A percentile compares a stretch with the other conserved stretches of the same genome.
Conservation (phyloP, 2,888 invertebrate species). For the Gastracanthus pulcherrimus region DNA sequence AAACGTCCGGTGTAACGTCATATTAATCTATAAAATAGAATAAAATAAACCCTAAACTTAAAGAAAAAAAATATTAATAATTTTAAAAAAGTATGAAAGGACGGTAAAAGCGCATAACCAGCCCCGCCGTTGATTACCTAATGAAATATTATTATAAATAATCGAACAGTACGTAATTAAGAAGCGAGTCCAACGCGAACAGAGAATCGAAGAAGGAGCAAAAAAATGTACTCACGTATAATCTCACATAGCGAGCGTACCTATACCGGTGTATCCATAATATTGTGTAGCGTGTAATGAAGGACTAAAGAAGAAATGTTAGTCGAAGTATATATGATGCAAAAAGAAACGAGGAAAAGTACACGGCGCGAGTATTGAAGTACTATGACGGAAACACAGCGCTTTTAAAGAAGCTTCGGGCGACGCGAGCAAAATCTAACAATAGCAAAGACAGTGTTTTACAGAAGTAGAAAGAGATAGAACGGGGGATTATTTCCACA, state of each 20-base stretch:
- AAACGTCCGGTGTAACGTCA: constrained; percentile 56
- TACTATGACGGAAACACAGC: constrained; percentile 49
- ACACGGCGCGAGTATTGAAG: constrained; percentile 49
- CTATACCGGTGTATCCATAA: constrained; percentile 68
- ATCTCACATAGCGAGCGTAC: constrained; percentile 66
- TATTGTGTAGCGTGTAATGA: constrained; percentile 63
- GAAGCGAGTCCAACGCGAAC: constrained; percentile 65
- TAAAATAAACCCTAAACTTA: constrained; percentile 53
- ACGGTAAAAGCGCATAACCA: constrained; percentile 55
- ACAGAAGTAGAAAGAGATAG: constrained; percentile 5
- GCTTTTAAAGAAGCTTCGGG: constrained; percentile 11
- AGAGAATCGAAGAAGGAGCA: constrained; percentile 6
- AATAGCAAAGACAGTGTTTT: constrained; percentile 12
- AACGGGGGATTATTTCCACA: constrained; percentile 26
- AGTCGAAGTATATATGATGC: constrained; percentile 46
- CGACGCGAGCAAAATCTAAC: constrained; percentile 1
- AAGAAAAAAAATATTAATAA: constrained; percentile 32
- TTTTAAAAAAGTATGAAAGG: constrained; percentile 32
- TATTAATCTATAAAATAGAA: constrained; percentile 57
- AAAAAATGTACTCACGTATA: constrained; percentile 67
- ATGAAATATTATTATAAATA: constrained; percentile 70
- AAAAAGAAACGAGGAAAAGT: constrained; percentile 1
- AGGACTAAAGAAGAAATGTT: constrained; percentile 10
- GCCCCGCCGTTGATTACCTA: constrained; percentile 69
- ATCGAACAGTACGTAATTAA: constrained; percentile 72